Evolutionary conservation across 2,797 vertebrate genomes (phyloP), one percentile per base, ranked within the genome.

Genomic region (Pseudochirops cupreus): DNA sequence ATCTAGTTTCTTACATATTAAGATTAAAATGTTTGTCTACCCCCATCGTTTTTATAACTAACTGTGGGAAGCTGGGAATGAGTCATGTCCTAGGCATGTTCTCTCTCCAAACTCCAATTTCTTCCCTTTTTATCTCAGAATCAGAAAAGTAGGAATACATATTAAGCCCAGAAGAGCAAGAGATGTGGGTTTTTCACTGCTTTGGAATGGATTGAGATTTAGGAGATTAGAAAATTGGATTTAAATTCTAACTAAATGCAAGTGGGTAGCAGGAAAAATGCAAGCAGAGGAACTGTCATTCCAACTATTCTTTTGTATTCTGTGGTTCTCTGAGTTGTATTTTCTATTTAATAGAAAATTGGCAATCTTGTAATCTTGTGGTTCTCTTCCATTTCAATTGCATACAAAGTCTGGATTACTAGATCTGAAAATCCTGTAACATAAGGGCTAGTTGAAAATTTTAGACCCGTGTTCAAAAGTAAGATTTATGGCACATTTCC

Each of bases 331-430:
- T 58, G 5, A 46, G 4, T 31, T 92, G 31, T 58, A 94, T 94
- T 87, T 9, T 55, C 53, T 92, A 93, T 53, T 95, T 29, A 54
- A 89, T 54, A 52, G 82, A 91, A 94, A 97, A 95, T 31, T 46
- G n/a, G 53, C 91, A 94, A 24, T 89, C 52, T 55, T 94, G 28
- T 3, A 94, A 31, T 89, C 46, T 56, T 93, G 18, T 24, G 1
- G n/a, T 46, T 82, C 62, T 67, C 14, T 39, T 46, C n/a, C 46
- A 89, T 52, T 74, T 91, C 21, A 95, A 39, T 50, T 94, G n/a
- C 1, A 91, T 39, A 1, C 1, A 94, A 28, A 82, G 2, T n/a
- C 55, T 4, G 74, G 21, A 92, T 93, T 54, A 94, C 12, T 82
- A 29, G 54, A 94, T 90, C 91, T 53, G 28, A 94, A 96, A 94